Base-by-base conservation (phyloP, 1,140 invertebrate species). In the Gryllus bimaculatus region DNA sequence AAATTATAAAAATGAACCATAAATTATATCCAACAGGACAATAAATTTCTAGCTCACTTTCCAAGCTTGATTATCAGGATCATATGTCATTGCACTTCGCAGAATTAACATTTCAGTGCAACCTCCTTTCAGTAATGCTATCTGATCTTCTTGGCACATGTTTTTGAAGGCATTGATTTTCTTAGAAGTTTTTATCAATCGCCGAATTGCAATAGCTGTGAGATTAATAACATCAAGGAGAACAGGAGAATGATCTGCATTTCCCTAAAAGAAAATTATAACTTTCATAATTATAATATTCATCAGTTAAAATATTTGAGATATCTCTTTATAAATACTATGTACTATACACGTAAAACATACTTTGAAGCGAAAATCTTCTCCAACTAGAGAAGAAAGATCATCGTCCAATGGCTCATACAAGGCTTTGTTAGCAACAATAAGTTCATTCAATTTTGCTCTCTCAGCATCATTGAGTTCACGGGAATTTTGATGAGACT, bases 81-180 rank as follows among this genome's bases (percentile, higher is more conserved):
- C 95, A 84, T 96, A 98, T 73, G 92, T 94, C 87, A 96, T 93
- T 0, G 93, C 94, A 80, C 95, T 95, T 48, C 95, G 88, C 21
- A 98, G 87, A 49, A 97, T 93, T 93, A 98, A 94, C 90, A 98
- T 95, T 87, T 98, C 95, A 78, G 94, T 95, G 81, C 94, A 95
- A 0, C 93, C 92, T 12, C 95, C 95, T 86, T 98, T 97, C 0
- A 97, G 85, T 15, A 97, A 85, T 20, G 95, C 94, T 75, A 97
- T 91, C 87, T 97, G 95, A 87, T 96, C 95, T 82, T 95, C 94
- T 83, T 96, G 93, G 83, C 94, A 96, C 91, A 96, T 93, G 83
- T 92, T 95, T 85, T 93, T 95, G 84, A 96, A 97, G 39, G 91
- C 93, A 81, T 90, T 92, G 66, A 97, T 94, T 85, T 94, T 94